phyloP scores from a whole-genome alignment of 2,113 vertebrate species.

The Agapornis roseicollis region DNA sequence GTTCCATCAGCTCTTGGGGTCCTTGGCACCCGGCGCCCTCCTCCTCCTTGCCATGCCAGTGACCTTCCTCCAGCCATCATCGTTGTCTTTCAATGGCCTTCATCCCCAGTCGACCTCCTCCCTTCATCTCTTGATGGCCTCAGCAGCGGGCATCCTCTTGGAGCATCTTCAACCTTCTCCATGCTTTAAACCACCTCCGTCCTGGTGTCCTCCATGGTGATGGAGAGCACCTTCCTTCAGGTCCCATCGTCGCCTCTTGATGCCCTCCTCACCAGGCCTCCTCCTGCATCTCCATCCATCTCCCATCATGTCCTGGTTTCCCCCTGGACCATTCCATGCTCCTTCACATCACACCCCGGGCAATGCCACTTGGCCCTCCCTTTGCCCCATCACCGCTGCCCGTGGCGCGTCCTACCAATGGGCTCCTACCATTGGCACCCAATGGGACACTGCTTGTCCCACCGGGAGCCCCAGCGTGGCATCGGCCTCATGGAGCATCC shows the following conservation, averaged over 20 bases:
- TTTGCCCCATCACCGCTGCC: neutral
- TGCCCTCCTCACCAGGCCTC: neutral
- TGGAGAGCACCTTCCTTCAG: too few species aligned
- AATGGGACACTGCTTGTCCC: neutral
- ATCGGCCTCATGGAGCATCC: neutral
- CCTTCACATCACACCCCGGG: neutral
- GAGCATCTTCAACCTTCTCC: neutral
- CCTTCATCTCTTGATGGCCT: neutral
- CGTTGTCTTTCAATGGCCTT: neutral
- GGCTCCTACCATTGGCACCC: neutral
- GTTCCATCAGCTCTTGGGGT: neutral
- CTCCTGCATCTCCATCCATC: neutral
- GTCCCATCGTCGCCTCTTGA: neutral
- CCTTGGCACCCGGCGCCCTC: neutral
- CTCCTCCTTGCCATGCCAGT: too few species aligned
- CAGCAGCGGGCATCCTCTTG: neutral
- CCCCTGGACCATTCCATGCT: neutral
- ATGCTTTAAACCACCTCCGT: neutral
- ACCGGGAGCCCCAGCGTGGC: neutral
- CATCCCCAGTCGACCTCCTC: neutral
- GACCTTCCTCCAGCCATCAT: neutral
- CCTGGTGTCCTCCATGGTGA: neutral
- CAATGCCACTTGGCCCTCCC: neutral
- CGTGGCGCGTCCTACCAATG: fast-evolving
- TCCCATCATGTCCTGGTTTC: neutral